Conservation (phyloP, 37 sponge, comb jelly and placozoan species). For the Ianthella basta region DNA sequence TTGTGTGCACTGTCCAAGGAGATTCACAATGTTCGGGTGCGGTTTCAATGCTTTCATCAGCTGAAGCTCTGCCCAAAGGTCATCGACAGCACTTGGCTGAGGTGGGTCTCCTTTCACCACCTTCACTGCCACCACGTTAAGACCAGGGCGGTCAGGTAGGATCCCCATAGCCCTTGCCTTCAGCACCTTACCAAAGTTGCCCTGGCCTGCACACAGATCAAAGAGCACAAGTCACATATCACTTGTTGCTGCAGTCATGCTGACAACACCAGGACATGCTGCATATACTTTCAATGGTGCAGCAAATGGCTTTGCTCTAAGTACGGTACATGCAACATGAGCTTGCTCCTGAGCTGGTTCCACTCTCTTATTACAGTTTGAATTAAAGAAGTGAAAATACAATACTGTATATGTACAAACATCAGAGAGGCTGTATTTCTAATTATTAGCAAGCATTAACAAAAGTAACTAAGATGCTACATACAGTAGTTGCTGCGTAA, state of each 20-base stretch:
- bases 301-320: too few species aligned
- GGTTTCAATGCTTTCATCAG: constrained; percentile 62
- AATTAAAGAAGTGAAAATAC: too few species aligned
- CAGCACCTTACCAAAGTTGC: constrained; percentile 68
- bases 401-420: too few species aligned
- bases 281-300: background rate
- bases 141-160: constrained; percentile 40
- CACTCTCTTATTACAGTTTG: too few species aligned
- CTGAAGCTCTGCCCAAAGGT: constrained; percentile 59
- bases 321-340: too few species aligned
- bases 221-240: too few species aligned
- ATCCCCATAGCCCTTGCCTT: constrained; percentile 64
- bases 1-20: constrained; percentile 57
- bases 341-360: too few species aligned
- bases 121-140: constrained; percentile 70
- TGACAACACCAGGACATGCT: background rate
- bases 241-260: background rate
- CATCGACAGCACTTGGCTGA: constrained; percentile 14
- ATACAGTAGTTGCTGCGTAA: too few species aligned
- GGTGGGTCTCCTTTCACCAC: constrained; percentile 53
- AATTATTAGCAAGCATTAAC: too few species aligned
- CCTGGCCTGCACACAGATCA: constrained; percentile 38
- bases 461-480: too few species aligned
- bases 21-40: constrained; percentile 66
- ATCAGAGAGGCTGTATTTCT: too few species aligned